phyloP scores from a whole-genome alignment of 1,140 invertebrate genomes.

The Drosophila grimshawi region DNA sequence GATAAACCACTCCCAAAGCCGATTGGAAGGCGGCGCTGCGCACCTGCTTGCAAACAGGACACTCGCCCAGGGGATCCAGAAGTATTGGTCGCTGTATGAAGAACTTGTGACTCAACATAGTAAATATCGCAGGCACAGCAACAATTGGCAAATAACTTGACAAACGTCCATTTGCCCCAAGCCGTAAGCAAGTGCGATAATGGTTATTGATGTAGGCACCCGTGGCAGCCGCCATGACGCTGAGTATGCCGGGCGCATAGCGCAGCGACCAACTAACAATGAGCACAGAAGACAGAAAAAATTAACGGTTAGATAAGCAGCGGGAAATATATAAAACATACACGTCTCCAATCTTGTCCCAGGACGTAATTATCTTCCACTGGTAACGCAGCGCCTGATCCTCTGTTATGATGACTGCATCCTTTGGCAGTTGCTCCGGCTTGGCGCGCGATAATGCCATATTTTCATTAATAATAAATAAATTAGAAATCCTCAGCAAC shows the following conservation, averaged over 20 bases:
- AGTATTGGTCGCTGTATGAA: constrained; percentile 81
- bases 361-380: constrained; percentile 83
- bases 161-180: constrained; percentile 78
- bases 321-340: constrained; percentile 55
- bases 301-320: constrained; percentile 59
- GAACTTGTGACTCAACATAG: constrained; percentile 82
- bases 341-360: constrained; percentile 84
- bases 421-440: constrained; percentile 67
- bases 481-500: background rate
- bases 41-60: constrained; percentile 84
- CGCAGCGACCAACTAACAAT: constrained; percentile 80
- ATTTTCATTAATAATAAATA: constrained; percentile 27
- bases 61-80: constrained; percentile 74
- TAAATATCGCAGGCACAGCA: constrained; percentile 82
- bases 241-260: constrained; percentile 76
- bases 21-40: constrained; percentile 84
- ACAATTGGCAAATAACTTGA: constrained; percentile 85
- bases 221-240: constrained; percentile 63
- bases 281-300: constrained; percentile 5
- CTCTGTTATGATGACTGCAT: constrained; percentile 84
- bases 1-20: constrained; percentile 80
- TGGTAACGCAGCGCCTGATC: constrained; percentile 84
- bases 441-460: constrained; percentile 64
- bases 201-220: constrained; percentile 85
- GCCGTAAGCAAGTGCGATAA: constrained; percentile 78